Base-by-base conservation (phyloP, 2,888 invertebrate species). In the Panopea generosa region DNA sequence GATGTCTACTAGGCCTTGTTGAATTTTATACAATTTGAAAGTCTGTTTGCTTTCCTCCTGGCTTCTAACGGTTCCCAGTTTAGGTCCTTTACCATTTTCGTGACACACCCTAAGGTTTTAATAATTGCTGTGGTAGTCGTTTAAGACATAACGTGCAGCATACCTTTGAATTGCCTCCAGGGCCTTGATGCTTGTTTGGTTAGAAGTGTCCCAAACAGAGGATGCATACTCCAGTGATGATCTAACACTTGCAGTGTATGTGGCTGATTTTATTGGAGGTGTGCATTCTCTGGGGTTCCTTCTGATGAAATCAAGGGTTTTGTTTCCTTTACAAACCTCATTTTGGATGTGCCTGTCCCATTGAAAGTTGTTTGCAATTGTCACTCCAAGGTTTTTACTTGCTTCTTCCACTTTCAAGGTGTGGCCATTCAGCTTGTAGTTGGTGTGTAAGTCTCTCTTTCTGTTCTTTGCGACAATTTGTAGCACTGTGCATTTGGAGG, bases 361-460 rank as follows among this genome's bases (percentile, higher is more conserved):
- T 6, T 18, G 22, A 0, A 50, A 60, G 45, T 68, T 59, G 14
- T 68, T 27, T 9, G 45, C 52, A 24, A 68, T 22, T 1, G 59
- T 61, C n/a, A 69, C 61, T 43, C 69, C 50, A 18, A 61, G 40
- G 61, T 69, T 61, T 43, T 69, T 69, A n/a, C 47, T 38, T 26
- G 61, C 29, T n/a, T 61, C 55, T 2, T 18, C 55, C 2, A 27
- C 38, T 26, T 69, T 20, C 24, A 70, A 50, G 1, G 1, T 50
- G 11, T 65, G 40, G 27, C 60, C 55, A 40, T 73, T 66, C 27
- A 73, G 56, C 9, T 16, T 38, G 50, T 67, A 62, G 26, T 20
- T 50, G 33, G 67, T 62, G 18, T 67, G 38, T 33, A 33, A 7
- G 1, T 33, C 18, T 3, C n/a, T 7, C 6, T 45, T 16, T 1